Evolutionary conservation across 2,797 vertebrate species (phyloP), one percentile per base, ranked within the genome.

Genomic region (Pseudochromis fuscus): DNA sequence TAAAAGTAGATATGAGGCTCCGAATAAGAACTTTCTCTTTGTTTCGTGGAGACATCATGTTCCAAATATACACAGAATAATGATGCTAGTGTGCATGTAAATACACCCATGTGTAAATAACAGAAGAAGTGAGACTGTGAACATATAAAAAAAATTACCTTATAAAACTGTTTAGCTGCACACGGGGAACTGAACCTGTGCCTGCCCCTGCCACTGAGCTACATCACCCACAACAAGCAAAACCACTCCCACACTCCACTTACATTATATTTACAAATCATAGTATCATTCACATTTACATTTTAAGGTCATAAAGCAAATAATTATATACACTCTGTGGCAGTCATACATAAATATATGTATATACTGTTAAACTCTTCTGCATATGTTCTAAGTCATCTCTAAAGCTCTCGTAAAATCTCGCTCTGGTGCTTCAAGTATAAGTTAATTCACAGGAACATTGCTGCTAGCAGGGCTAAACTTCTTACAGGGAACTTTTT

Each of bases 371-470:
- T n/a, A n/a, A n/a, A n/a, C n/a, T n/a, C n/a, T n/a, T n/a, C n/a
- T n/a, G 40, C 19, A 31, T 72, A 46, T 18, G 3, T 56, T 64
- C 18, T 48, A 56, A 42, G 44, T 63, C 57, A 55, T 64, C 40
- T 77, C 64, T 70, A 76, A 84, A 81, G 52, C 72, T 76, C 69
- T 72, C 2, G 3, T 28, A 40, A 63, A 72, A 66, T 67, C 49
- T 67, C 61, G 59, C 3, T 71, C 49, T 10, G 24, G 62, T 72
- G 35, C 72, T 87, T 84, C 79, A 85, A 84, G 82, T 87, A 83
- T 70, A 75, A 67, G 57, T 85, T 85, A 12, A 65, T 75, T 81
- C 62, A 67, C 60, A 83, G 68, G 52, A 78, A 53, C n/a, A 23
- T 61, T 31, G 19, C 72, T 66, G 75, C 77, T 68, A 72, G 31